Percentiles rank a stretch among this genome's conserved stretches.
phyloP scores from a whole-genome alignment of 2,797 vertebrate genomes.

The Hydrocynus forskahlii region DNA sequence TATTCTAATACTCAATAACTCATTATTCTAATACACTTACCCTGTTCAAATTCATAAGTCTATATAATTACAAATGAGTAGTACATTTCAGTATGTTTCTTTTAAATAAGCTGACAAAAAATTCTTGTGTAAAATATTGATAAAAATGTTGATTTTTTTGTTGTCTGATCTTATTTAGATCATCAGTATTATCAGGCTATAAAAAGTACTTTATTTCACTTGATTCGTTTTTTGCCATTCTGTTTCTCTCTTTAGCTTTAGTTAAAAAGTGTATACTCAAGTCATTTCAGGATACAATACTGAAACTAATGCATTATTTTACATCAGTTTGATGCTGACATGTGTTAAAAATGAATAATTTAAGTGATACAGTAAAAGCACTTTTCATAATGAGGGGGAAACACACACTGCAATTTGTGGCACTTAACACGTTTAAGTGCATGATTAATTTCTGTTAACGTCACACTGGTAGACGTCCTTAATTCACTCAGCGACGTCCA shows the following conservation, averaged over 20 bases:
- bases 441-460: neutral
- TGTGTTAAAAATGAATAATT: slow-evolving; percentile 14
- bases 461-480: neutral
- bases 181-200: no score
- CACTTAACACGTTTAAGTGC: slow-evolving; percentile 26
- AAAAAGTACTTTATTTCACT: neutral
- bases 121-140: no score
- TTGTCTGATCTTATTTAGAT: no score
- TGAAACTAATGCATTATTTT: neutral
- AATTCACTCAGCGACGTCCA: neutral
- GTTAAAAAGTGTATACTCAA: neutral
- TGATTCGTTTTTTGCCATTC: neutral
- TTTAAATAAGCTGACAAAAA: no score
- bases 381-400: neutral
- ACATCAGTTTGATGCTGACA: neutral
- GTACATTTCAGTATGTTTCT: no score
- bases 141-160: no score
- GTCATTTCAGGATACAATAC: neutral
- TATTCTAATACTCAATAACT: no score
- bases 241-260: neutral
- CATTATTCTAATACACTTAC: no score
- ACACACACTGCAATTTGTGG: slow-evolving; percentile 27
- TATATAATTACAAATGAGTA: no score
- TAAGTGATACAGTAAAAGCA: neutral
- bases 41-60: no score